These are phyloP conservation scores for Anguilla pacifica DNA, from an alignment of 2,797 vertebrate genomes.

Conservation along the genomic window DNA sequence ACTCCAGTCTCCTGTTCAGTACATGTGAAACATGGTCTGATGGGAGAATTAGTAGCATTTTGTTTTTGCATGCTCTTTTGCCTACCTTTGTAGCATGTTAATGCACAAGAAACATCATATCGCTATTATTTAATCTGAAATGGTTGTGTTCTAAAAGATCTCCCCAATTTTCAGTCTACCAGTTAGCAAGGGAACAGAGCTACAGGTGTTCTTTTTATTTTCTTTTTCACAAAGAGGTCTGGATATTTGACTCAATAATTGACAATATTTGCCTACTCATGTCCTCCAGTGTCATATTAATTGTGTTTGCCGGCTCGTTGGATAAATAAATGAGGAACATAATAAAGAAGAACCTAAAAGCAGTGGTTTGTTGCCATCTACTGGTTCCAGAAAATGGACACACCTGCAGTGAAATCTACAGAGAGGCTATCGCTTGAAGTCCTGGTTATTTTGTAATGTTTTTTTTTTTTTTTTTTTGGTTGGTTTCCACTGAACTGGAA, in stretches of 20 bases:
- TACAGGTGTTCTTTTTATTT: constrained; percentile 40
- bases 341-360: constrained; percentile 48
- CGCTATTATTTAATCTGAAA: background rate
- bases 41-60: background rate
- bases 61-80: constrained; percentile 32
- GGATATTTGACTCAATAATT: constrained; percentile 65
- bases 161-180: background rate
- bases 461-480: background rate
- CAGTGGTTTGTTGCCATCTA: constrained; percentile 97
- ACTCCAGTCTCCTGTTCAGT: constrained; percentile 37
- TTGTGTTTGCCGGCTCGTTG: background rate
- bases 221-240: constrained; percentile 56
- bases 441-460: background rate
- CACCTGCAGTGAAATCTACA: background rate
- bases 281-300: constrained; percentile 47
- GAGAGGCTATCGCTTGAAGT: background rate
- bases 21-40: background rate
- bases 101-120: background rate
- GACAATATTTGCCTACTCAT: constrained; percentile 64
- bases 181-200: constrained; percentile 6
- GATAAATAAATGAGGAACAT: constrained; percentile 12
- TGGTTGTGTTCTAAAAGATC: background rate
- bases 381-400: constrained; percentile 73
- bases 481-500: no score
- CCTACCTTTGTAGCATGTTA: background rate